Evolutionary conservation across 2,797 vertebrate genomes (phyloP).

Genomic region (Mormyrops boulengeri): DNA sequence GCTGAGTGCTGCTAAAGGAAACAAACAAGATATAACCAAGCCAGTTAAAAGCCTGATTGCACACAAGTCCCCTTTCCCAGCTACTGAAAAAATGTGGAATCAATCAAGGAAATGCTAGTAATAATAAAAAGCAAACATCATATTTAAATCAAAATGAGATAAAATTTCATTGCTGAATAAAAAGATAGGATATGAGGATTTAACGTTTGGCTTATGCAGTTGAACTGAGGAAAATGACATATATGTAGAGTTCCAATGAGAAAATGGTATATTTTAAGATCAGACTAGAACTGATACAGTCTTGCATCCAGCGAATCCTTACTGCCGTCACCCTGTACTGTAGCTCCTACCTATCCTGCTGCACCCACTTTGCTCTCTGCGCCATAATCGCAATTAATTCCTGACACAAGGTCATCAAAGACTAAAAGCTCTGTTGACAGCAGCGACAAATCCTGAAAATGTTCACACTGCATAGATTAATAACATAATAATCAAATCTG

Average conservation of each 20-base stretch:
- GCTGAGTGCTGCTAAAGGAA: slow-evolving; percentile 84
- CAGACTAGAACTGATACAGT: background rate
- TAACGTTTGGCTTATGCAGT: background rate
- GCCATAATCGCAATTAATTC: slow-evolving; percentile 13
- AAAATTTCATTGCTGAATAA: background rate
- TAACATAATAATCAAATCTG: slow-evolving; percentile 14
- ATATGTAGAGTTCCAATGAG: background rate
- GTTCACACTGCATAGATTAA: slow-evolving; percentile 6
- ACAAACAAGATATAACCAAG: background rate
- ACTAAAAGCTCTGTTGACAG: background rate
- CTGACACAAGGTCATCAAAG: background rate
- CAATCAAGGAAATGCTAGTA: background rate
- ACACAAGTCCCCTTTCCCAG: background rate
- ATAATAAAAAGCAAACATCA: background rate
- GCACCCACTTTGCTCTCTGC: background rate
- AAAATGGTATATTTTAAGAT: background rate
- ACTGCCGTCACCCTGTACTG: background rate
- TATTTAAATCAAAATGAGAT: background rate
- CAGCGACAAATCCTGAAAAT: background rate
- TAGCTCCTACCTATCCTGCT: background rate
- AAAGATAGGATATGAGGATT: background rate
- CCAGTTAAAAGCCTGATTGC: background rate
- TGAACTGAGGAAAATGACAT: background rate
- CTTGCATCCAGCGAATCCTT: too few relatives aligned
- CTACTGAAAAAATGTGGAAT: background rate